Evolutionary conservation across 2,113 vertebrate genomes (phyloP).

Genomic region (Empidonax alnorum): DNA sequence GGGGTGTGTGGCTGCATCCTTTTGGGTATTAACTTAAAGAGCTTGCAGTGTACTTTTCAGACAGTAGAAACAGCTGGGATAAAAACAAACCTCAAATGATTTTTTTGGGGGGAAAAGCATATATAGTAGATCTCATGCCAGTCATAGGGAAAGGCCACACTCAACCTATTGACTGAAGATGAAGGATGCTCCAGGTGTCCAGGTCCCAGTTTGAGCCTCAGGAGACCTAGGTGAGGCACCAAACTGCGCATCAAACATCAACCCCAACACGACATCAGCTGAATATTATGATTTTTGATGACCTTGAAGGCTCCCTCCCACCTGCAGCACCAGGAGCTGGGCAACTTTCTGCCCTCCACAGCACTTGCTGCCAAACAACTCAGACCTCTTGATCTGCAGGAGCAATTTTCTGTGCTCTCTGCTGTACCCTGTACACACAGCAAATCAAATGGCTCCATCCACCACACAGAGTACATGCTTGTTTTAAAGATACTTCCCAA

Average conservation of each 20-base stretch:
- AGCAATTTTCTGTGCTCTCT: conserved; percentile 7
- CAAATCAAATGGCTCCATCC: neutral
- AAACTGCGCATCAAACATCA: neutral
- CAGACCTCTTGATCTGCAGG: conserved; percentile 10
- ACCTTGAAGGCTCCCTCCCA: neutral
- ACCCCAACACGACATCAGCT: neutral
- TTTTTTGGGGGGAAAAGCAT: neutral
- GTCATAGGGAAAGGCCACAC: neutral
- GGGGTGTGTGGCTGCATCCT: conserved; percentile 7
- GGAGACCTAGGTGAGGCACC: neutral
- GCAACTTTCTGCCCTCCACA: neutral
- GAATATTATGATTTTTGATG: accelerated
- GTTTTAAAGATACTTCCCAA: neutral
- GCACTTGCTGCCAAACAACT: neutral
- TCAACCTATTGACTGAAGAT: neutral
- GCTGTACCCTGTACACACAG: neutral
- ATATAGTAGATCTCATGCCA: neutral
- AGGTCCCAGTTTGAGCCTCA: neutral
- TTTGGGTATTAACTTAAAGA: neutral
- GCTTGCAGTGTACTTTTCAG: neutral
- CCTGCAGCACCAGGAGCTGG: neutral
- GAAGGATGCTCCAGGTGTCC: neutral
- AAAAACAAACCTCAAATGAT: neutral
- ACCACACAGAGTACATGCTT: neutral
- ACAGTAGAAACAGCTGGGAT: neutral